Evolutionary conservation across 1,140 invertebrate genomes (phyloP).

Genomic region (Aphis gossypii): DNA sequence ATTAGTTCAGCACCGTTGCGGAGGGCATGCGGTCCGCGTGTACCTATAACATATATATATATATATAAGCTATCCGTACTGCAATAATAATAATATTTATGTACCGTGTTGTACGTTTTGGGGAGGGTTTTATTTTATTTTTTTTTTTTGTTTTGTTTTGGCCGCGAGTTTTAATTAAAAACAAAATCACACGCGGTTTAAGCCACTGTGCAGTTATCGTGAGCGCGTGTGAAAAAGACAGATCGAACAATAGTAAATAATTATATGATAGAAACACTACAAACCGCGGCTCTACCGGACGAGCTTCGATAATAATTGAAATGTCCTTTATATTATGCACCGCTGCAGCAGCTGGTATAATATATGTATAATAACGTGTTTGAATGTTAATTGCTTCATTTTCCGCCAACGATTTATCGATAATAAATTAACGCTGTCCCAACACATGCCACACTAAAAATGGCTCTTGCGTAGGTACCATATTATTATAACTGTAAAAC

Average conservation of each 20-base stretch:
- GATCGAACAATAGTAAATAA: slow-evolving; percentile 31
- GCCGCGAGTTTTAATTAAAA: slow-evolving; percentile 40
- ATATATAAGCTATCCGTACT: neutral
- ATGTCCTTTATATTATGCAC: neutral
- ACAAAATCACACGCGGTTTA: neutral
- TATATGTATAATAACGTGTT: neutral
- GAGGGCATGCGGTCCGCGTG: neutral
- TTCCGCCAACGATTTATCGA: neutral
- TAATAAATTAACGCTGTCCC: neutral
- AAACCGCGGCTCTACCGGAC: neutral
- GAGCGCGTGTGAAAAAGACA: slow-evolving; percentile 15
- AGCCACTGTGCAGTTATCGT: neutral
- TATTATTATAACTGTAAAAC: neutral
- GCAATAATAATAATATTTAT: neutral
- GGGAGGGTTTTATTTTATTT: neutral
- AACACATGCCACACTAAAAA: neutral
- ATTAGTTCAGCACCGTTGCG: neutral
- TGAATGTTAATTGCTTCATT: slow-evolving; percentile 31
- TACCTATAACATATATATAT: neutral
- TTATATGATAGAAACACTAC: neutral
- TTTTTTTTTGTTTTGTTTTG: neutral
- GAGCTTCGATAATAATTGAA: neutral
- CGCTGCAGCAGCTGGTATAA: neutral
- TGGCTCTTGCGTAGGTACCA: neutral
- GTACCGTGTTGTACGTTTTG: neutral